Evolutionary conservation across 2,888 invertebrate genomes (phyloP).

Genomic region (Pharmacophagus antenor): DNA sequence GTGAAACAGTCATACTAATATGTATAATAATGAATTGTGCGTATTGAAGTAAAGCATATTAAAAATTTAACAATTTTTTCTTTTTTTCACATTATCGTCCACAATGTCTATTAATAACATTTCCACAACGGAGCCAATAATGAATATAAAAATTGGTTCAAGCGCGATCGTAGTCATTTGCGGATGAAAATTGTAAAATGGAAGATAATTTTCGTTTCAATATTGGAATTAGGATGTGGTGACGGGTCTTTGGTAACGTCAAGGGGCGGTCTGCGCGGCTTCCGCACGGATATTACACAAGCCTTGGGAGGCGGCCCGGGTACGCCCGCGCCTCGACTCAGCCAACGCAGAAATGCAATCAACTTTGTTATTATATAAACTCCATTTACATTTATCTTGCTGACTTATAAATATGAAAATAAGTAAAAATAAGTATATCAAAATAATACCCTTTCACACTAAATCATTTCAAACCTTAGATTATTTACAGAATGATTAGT

Average conservation of each 20-base stretch:
- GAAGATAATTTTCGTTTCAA: conserved; percentile 27
- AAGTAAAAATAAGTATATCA: neutral
- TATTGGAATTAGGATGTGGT: conserved; percentile 25
- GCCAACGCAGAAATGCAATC: conserved; percentile 5
- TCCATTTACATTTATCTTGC: neutral
- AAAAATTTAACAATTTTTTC: too few relatives aligned
- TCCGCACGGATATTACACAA: conserved; percentile 54
- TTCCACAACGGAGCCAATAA: neutral
- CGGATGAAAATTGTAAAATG: conserved; percentile 23
- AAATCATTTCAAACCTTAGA: neutral
- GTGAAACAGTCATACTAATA: too few relatives aligned
- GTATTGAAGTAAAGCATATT: too few relatives aligned
- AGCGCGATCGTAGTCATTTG: conserved; percentile 17
- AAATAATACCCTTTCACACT: neutral
- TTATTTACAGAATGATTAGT: too few relatives aligned
- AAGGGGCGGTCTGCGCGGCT: conserved; percentile 43
- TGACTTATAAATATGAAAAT: too few relatives aligned
- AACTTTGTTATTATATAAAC: conserved; percentile 19
- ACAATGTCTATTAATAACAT: neutral
- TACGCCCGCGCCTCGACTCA: neutral
- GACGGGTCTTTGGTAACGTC: conserved; percentile 7
- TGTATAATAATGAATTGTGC: too few relatives aligned
- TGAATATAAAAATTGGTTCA: neutral
- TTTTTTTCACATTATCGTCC: neutral
- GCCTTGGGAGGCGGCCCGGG: conserved; percentile 22